Evolutionary conservation across 2,113 vertebrate species (phyloP), one percentile per base, ranked within the genome.

Genomic region (Ptyas mucosa): DNA sequence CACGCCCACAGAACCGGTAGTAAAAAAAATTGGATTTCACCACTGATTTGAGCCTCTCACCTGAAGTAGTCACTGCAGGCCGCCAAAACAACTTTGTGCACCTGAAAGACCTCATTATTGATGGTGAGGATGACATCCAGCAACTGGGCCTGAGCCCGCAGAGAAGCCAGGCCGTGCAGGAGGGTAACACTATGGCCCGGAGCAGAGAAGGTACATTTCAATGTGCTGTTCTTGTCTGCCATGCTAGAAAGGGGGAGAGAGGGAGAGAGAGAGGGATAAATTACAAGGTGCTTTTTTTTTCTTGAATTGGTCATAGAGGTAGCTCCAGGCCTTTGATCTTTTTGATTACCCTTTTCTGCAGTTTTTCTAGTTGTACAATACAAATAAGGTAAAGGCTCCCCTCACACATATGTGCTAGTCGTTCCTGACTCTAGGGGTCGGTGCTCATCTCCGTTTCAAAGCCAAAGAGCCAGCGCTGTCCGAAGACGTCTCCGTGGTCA

Each of bases 11-110:
- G 43, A 46, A 46, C 43, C 0, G 43, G 43, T 46, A 46, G 43
- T 46, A 46, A 46, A 46, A 46, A 46, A 46, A 46, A 46, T 46
- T 46, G 43, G 43, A 46, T 46, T 46, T 46, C 43, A 46, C 43
- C 43, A 46, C 43, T 46, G 43, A 46, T 46, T 46, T 46, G 39
- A 14, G 85, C 9, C 55, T 55, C 97, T 98, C 96, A 99, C 99
- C 99, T 98, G 98, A 99, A 99, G 96, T 99, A 99, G 97, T 99
- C 99, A 93, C 99, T 99, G 98, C 99, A 99, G 96, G 99, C 98
- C 3, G 99, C 99, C 96, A 99, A 97, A 94, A 99, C 99, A 57
- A 99, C 99, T 97, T 98, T 99, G 98, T 99, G 99, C 39, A 99
- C 99, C 87, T 98, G 98, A 97, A 99, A 99, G 89, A 96, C 98